Evolutionary conservation across 1,140 invertebrate genomes (phyloP).

Genomic region (Maconellicoccus hirsutus): DNA sequence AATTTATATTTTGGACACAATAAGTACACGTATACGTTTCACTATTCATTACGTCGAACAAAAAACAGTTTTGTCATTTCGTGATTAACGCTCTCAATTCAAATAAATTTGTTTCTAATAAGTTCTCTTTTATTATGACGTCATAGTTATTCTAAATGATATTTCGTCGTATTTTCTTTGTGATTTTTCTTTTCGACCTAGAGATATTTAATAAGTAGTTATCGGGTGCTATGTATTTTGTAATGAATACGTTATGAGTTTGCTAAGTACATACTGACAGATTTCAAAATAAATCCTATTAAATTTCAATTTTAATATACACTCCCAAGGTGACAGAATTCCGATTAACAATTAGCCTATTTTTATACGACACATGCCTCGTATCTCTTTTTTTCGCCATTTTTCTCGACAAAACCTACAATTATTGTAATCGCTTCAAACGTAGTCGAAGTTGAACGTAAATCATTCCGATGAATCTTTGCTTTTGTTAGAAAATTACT

Average conservation of each 20-base stretch:
- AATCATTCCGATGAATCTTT: too few relatives aligned
- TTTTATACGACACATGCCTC: background rate
- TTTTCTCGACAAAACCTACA: too few relatives aligned
- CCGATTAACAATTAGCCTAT: background rate
- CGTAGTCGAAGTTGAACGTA: too few relatives aligned
- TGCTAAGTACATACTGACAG: background rate
- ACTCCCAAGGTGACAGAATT: background rate
- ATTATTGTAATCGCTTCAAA: too few relatives aligned
- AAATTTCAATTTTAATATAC: background rate
- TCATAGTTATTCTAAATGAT: background rate
- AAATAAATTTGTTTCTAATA: slow-evolving; percentile 2
- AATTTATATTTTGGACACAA: too few relatives aligned
- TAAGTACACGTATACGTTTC: background rate
- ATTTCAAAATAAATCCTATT: slow-evolving; percentile 5
- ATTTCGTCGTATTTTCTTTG: background rate
- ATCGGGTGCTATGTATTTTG: background rate
- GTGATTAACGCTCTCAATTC: slow-evolving; percentile 8
- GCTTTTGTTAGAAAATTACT: too few relatives aligned
- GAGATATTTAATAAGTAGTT: slow-evolving; percentile 1
- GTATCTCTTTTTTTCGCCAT: too few relatives aligned
- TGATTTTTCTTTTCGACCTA: background rate
- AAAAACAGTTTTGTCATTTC: slow-evolving; percentile 9
- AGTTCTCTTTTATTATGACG: background rate
- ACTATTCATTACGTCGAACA: background rate
- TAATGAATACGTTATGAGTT: background rate